phyloP scores from a whole-genome alignment of 2,113 vertebrate species.

The Cisticola juncidis region DNA sequence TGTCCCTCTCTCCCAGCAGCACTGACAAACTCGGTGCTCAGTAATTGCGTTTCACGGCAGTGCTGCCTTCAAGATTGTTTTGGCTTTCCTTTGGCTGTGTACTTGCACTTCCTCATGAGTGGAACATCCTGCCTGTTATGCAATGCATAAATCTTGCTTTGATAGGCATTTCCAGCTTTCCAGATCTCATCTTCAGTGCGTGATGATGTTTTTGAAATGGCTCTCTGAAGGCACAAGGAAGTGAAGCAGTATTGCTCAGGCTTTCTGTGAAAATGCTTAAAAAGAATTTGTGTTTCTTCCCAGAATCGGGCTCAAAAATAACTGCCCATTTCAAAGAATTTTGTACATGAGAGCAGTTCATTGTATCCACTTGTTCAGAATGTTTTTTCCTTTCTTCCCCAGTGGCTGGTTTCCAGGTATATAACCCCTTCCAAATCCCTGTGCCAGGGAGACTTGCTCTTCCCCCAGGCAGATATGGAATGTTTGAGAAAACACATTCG shows the following conservation, averaged over 20 bases:
- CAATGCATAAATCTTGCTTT: slow-evolving; percentile 63
- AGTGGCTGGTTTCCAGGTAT: slow-evolving; percentile 54
- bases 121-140: slow-evolving; percentile 64
- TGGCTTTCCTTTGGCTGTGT: slow-evolving; percentile 53
- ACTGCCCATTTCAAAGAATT: slow-evolving; percentile 46
- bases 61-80: slow-evolving; percentile 40
- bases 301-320: background rate
- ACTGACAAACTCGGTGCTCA: background rate
- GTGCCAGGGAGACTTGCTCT: slow-evolving; percentile 60
- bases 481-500: slow-evolving; percentile 49
- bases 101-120: slow-evolving; percentile 54
- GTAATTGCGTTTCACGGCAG: slow-evolving; percentile 22
- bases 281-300: slow-evolving; percentile 27
- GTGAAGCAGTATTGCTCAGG: slow-evolving; percentile 24
- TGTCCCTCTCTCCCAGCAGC: background rate
- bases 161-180: slow-evolving; percentile 64
- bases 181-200: slow-evolving; percentile 18
- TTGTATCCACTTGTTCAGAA: slow-evolving; percentile 53
- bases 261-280: slow-evolving; percentile 19
- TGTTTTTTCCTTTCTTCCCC: slow-evolving; percentile 59
- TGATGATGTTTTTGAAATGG: background rate
- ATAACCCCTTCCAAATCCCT: slow-evolving; percentile 51
- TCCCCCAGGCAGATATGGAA: slow-evolving; percentile 51
- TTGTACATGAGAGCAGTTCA: slow-evolving; percentile 9
- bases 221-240: background rate